Conservation (phyloP, 1,140 invertebrate species). For the Listronotus oregonensis region DNA sequence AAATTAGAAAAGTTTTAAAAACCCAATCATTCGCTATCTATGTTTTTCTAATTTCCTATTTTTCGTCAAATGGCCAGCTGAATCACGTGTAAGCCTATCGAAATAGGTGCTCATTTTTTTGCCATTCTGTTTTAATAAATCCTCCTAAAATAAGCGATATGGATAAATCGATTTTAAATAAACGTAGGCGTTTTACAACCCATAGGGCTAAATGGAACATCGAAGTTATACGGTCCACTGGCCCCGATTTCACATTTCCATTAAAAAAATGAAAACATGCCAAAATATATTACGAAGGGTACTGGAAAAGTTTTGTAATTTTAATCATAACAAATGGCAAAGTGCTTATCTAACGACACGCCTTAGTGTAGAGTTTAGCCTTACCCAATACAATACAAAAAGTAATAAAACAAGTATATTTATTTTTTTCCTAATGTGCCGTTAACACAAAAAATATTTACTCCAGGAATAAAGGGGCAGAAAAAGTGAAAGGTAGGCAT, state of each 20-base stretch:
- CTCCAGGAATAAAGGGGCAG: no score
- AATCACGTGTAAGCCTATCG: neutral
- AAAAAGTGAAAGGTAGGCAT: no score
- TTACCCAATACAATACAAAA: no score
- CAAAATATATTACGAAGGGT: neutral
- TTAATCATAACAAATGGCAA: no score
- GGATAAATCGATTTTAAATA: slow-evolving; percentile 14
- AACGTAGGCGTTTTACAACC: slow-evolving; percentile 3
- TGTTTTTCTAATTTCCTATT: slow-evolving; percentile 1
- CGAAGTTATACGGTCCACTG: slow-evolving; percentile 4
- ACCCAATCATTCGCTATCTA: slow-evolving; percentile 18
- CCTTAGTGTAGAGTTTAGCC: no score
- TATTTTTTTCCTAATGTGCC: no score
- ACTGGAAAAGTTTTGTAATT: no score
- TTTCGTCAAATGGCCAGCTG: neutral
- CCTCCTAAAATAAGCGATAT: slow-evolving; percentile 1
- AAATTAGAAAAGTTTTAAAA: slow-evolving; percentile 37
- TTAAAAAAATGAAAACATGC: slow-evolving; percentile 7
- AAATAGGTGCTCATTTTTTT: no score
- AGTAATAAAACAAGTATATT: no score
- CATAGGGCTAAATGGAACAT: slow-evolving; percentile 8
- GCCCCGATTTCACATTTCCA: slow-evolving; percentile 5
- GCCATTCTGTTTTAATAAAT: neutral
- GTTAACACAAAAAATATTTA: no score
- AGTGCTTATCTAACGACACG: no score